Percentiles rank a stretch among this genome's conserved stretches.
phyloP scores from a whole-genome alignment of 2,888 invertebrate genomes.

The Chironomus riparius region DNA sequence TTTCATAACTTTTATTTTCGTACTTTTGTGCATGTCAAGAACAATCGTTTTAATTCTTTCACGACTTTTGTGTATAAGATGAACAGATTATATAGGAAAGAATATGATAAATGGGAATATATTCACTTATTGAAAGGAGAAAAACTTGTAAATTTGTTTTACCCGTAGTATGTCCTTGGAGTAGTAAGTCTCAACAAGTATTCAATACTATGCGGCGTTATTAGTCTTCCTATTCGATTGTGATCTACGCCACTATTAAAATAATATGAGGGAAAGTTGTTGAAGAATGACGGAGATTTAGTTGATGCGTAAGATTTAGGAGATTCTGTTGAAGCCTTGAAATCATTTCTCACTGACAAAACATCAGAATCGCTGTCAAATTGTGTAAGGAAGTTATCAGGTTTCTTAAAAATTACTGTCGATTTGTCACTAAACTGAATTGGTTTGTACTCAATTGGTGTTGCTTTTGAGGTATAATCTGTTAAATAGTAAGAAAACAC shows the following conservation, averaged over 20 bases:
- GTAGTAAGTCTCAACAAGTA: slow-evolving; percentile 24
- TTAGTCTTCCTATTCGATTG: slow-evolving; percentile 18
- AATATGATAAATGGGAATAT: too few species aligned
- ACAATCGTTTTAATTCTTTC: too few species aligned
- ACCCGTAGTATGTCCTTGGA: slow-evolving; percentile 2
- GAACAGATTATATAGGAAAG: too few species aligned
- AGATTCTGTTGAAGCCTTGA: background rate
- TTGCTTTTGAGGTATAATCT: slow-evolving; percentile 7
- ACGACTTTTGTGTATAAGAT: too few species aligned
- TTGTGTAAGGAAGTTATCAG: background rate
- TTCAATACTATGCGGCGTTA: slow-evolving; percentile 18
- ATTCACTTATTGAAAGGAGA: background rate
- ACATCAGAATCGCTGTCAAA: too few species aligned
- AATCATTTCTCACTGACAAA: too few species aligned
- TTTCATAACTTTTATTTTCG: too few species aligned
- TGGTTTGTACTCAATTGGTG: slow-evolving; percentile 5
- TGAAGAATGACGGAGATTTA: background rate
- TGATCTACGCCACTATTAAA: background rate
- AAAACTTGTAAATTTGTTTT: background rate
- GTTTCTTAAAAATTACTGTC: slow-evolving; percentile 2
- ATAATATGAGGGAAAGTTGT: background rate
- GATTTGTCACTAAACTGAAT: slow-evolving; percentile 8
- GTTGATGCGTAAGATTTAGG: background rate
- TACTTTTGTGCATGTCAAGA: too few species aligned
- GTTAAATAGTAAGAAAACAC: slow-evolving; percentile 10